Evolutionary conservation across 2,113 vertebrate species (phyloP).

Genomic region (Osmerus eperlanus): DNA sequence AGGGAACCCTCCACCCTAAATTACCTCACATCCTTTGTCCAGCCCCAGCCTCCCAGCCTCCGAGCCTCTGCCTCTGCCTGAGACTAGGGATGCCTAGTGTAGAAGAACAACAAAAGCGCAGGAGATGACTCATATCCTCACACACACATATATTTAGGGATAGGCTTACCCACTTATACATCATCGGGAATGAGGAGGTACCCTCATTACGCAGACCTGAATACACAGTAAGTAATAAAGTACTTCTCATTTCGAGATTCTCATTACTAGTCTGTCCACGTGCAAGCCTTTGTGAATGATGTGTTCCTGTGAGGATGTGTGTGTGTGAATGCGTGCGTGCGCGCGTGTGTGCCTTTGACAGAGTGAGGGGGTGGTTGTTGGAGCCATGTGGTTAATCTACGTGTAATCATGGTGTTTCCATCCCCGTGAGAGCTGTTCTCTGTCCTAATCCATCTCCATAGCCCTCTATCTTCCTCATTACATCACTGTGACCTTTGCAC

Average conservation of each 20-base stretch:
- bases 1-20: too few species aligned
- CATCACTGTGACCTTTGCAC: conserved; percentile 60
- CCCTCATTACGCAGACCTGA: too few species aligned
- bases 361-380: neutral
- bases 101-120: too few species aligned
- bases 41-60: too few species aligned
- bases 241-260: neutral
- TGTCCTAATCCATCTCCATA: conserved; percentile 52
- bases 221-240: too few species aligned
- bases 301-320: neutral
- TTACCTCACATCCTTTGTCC: too few species aligned
- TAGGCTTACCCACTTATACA: too few species aligned
- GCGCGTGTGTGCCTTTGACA: neutral
- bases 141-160: too few species aligned
- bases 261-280: neutral
- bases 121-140: too few species aligned
- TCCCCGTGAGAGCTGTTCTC: conserved; percentile 41
- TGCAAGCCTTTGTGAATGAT: neutral
- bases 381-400: conserved; percentile 59
- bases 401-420: conserved; percentile 58
- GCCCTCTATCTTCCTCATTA: conserved; percentile 57
- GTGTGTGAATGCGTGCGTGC: neutral
- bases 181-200: too few species aligned
- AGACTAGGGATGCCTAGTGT: too few species aligned
- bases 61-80: too few species aligned